A percentile compares a stretch with the other conserved stretches of the same genome.
These are phyloP conservation scores for Remorina albescens DNA, from an alignment of 2,797 vertebrate genomes.

Conservation along the genomic window DNA sequence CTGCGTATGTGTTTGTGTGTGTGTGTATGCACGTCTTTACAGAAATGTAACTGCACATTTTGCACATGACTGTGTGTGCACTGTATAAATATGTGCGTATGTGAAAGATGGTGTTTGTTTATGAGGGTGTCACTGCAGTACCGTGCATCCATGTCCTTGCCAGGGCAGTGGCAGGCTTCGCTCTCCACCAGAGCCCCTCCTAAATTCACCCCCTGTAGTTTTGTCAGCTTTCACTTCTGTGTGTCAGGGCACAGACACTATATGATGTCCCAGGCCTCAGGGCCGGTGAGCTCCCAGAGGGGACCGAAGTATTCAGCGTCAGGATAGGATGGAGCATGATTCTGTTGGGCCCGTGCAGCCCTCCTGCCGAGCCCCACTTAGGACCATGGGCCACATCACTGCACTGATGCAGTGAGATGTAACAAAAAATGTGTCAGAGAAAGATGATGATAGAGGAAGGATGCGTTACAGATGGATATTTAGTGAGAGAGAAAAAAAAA, in stretches of 20 bases:
- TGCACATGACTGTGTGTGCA: constrained; percentile 51
- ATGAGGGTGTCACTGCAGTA: constrained; percentile 46
- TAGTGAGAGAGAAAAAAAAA: constrained; percentile 21
- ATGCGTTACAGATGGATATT: constrained; percentile 10
- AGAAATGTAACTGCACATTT: constrained; percentile 55
- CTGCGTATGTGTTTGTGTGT: constrained; percentile 52
- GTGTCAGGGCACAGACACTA: constrained; percentile 70
- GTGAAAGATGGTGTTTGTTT: constrained; percentile 62
- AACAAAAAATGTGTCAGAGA: constrained; percentile 32
- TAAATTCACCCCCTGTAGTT: constrained; percentile 67
- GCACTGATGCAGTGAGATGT: constrained; percentile 49
- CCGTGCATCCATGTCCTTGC: constrained; percentile 60
- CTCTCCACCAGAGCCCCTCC: constrained; percentile 47
- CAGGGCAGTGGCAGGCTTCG: constrained; percentile 61
- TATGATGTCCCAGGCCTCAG: constrained; percentile 63
- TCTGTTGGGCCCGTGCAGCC: constrained; percentile 60
- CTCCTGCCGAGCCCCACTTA: constrained; percentile 66
- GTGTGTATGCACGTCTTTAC: constrained; percentile 34
- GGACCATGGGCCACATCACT: constrained; percentile 44
- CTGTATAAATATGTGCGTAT: constrained; percentile 55
- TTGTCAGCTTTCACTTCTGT: constrained; percentile 79
- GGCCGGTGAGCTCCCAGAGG: constrained; percentile 56
- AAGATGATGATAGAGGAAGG: constrained; percentile 24
- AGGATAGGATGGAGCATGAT: constrained; percentile 45
- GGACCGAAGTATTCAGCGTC: constrained; percentile 46